Percentiles rank a stretch among this genome's conserved stretches.
Conservation (phyloP, 2,797 vertebrate species). For the Oreochromis mossambicus region DNA sequence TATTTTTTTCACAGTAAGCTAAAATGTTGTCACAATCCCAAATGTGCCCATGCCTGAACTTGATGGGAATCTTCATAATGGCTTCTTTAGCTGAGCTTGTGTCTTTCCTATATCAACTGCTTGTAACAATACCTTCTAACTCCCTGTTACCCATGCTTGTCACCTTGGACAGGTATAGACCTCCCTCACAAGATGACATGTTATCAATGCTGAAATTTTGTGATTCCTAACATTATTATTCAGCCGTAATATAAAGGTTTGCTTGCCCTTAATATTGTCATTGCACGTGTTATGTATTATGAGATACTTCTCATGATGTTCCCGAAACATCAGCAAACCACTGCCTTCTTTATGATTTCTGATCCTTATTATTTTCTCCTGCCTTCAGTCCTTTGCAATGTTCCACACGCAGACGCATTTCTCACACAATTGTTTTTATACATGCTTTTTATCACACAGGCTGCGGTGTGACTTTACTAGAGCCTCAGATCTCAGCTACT, state of each 20-base stretch:
- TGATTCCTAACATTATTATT: neutral
- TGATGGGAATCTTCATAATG: neutral
- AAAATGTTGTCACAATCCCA: constrained; percentile 49
- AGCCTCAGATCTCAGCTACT: neutral
- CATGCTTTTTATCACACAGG: neutral
- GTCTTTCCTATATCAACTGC: constrained; percentile 22
- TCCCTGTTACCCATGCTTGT: constrained; percentile 28
- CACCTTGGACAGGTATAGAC: constrained; percentile 12
- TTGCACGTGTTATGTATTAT: neutral
- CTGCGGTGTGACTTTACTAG: neutral
- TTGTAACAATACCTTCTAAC: constrained; percentile 24
- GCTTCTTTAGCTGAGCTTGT: constrained; percentile 1
- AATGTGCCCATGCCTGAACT: neutral
- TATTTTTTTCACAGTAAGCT: neutral
- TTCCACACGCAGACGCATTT: neutral
- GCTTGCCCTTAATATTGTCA: neutral
- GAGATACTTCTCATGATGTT: neutral
- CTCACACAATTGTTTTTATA: neutral
- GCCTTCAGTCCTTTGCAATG: neutral
- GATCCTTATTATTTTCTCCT: neutral
- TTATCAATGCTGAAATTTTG: neutral
- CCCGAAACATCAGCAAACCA: neutral
- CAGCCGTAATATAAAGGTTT: neutral
- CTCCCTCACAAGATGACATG: neutral
- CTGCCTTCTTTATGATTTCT: neutral